Conservation (phyloP, 37 sponge, comb jelly and placozoan species). For the Agelas oroides region DNA sequence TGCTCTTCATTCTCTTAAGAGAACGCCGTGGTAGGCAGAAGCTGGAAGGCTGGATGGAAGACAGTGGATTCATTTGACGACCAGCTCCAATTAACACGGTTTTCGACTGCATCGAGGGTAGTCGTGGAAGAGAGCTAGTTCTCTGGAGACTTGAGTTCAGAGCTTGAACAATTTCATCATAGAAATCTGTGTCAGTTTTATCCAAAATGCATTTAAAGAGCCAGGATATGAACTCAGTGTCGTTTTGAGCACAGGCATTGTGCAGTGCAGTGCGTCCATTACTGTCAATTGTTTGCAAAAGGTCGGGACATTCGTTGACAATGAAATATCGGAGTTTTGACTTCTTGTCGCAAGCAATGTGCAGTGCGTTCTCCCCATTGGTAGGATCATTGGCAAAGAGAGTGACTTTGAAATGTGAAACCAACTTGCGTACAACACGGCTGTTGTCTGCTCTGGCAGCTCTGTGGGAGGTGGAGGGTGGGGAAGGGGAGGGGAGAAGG, state of each 20-base stretch:
- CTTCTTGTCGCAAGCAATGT: constrained; percentile 61
- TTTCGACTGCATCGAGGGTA: background rate
- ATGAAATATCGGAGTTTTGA: constrained; percentile 59
- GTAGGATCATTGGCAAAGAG: constrained; percentile 33
- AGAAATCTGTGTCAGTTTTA: background rate
- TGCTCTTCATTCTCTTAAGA: too few relatives aligned
- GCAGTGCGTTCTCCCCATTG: constrained; percentile 55
- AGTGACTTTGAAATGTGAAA: constrained; percentile 37
- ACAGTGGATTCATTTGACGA: too few relatives aligned
- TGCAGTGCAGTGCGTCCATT: constrained; percentile 54
- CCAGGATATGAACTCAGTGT: constrained; percentile 67
- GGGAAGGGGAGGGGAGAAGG: background rate
- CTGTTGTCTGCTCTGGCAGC: constrained; percentile 58
- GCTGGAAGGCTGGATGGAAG: too few relatives aligned
- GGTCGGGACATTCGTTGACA: constrained; percentile 42
- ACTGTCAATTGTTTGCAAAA: constrained; percentile 43
- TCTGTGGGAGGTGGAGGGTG: constrained; percentile 10
- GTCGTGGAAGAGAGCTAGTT: constrained; percentile 7
- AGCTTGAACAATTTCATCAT: background rate
- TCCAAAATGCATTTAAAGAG: constrained; percentile 52
- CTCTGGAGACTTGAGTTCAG: background rate
- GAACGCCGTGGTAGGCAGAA: too few relatives aligned
- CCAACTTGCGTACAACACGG: constrained; percentile 25
- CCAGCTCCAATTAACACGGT: too few relatives aligned
- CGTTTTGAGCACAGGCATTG: constrained; percentile 61